Percentiles rank a stretch among this genome's conserved stretches.
Evolutionary conservation across 2,797 vertebrate species (phyloP).

Genomic region (Aeoliscus strigatus): DNA sequence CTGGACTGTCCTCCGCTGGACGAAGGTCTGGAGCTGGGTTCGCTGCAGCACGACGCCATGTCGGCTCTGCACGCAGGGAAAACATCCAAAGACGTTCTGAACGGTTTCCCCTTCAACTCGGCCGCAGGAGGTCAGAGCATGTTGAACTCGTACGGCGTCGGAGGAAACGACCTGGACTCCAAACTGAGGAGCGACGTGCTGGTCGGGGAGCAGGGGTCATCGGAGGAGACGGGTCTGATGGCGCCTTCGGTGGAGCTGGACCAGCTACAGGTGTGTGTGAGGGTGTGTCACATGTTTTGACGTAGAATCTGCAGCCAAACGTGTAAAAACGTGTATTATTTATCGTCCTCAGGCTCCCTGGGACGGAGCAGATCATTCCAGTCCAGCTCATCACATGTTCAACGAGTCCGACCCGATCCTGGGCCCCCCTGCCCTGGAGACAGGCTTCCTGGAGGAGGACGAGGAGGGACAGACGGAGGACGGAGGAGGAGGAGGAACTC

Average conservation of each 20-base stretch:
- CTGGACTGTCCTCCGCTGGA: slow-evolving; percentile 76
- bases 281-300: too few relatives aligned
- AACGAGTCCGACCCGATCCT: slow-evolving; percentile 78
- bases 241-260: slow-evolving; percentile 76
- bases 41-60: slow-evolving; percentile 70
- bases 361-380: slow-evolving; percentile 75
- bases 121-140: slow-evolving; percentile 77
- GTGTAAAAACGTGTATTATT: too few relatives aligned
- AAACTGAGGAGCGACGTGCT: slow-evolving; percentile 76
- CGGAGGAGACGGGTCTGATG: slow-evolving; percentile 78
- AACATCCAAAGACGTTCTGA: slow-evolving; percentile 73
- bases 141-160: slow-evolving; percentile 78
- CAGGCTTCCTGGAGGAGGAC: slow-evolving; percentile 74
- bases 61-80: slow-evolving; percentile 68
- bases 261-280: slow-evolving; percentile 72
- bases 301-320: too few relatives aligned
- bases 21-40: slow-evolving; percentile 71
- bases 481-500: slow-evolving; percentile 56
- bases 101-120: slow-evolving; percentile 79
- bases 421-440: slow-evolving; percentile 69
- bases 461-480: slow-evolving; percentile 66
- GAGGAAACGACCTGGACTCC: slow-evolving; percentile 63
- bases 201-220: slow-evolving; percentile 76
- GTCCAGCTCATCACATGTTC: slow-evolving; percentile 77
- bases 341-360: slow-evolving; percentile 77